A percentile compares a stretch with the other conserved stretches of the same genome.
These are phyloP conservation scores for Pseudomugil gertrudae DNA, from an alignment of 2,797 vertebrate genomes.

Conservation along the genomic window DNA sequence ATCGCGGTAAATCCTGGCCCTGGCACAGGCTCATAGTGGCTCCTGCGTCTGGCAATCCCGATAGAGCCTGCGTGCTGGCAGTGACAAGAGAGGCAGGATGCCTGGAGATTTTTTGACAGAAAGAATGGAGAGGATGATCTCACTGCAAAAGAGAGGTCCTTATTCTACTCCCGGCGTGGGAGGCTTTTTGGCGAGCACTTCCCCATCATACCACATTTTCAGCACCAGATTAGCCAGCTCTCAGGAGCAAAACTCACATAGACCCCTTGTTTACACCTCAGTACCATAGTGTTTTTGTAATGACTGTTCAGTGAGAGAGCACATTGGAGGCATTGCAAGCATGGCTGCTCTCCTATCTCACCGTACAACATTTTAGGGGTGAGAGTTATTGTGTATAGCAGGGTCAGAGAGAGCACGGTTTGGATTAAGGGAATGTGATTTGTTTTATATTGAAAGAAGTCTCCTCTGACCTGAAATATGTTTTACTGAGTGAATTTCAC, in stretches of 20 bases:
- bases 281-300: slow-evolving; percentile 68
- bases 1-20: slow-evolving; percentile 82
- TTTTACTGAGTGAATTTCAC: slow-evolving; percentile 60
- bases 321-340: slow-evolving; percentile 60
- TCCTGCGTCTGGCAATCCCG: slow-evolving; percentile 82
- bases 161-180: slow-evolving; percentile 71
- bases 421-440: slow-evolving; percentile 64
- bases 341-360: slow-evolving; percentile 73
- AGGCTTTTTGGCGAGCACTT: slow-evolving; percentile 74
- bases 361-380: slow-evolving; percentile 69
- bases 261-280: slow-evolving; percentile 74
- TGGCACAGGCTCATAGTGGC: slow-evolving; percentile 84
- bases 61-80: slow-evolving; percentile 83
- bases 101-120: slow-evolving; percentile 80
- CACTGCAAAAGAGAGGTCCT: slow-evolving; percentile 77
- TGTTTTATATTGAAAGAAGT: slow-evolving; percentile 62
- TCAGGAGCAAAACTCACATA: slow-evolving; percentile 70
- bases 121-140: slow-evolving; percentile 84
- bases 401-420: slow-evolving; percentile 58
- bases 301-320: slow-evolving; percentile 66
- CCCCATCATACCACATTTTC: slow-evolving; percentile 76
- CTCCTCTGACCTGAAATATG: slow-evolving; percentile 66
- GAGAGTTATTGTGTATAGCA: slow-evolving; percentile 60
- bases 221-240: slow-evolving; percentile 82
- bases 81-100: slow-evolving; percentile 76